Evolutionary conservation across 1,140 invertebrate genomes (phyloP), one percentile per base, ranked within the genome.

Genomic region (Diabrotica undecimpunctata): DNA sequence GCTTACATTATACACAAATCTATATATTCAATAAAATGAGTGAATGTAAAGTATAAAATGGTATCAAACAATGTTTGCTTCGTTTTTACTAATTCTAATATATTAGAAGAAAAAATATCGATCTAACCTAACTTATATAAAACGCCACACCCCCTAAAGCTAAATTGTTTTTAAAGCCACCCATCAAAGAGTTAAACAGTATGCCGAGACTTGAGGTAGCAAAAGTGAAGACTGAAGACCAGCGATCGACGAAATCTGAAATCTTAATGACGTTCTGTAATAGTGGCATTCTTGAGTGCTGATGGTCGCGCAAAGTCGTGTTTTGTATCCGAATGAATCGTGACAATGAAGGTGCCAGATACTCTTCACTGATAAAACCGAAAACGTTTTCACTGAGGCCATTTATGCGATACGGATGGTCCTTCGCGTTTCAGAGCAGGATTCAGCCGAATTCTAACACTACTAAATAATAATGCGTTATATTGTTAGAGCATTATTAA

Each of bases 341-440:
- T 62, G 61, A 62, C 61, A 54, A 46, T 46, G 35, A 35, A 62
- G 61, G 61, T 62, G 61, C 53, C 61, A 62, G 61, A 62, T 62
- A 62, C 61, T 50, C 52, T 62, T 41, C 13, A 41, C 11, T 14
- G 61, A 62, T 62, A 62, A 62, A 46, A 52, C 61, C 51, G 51
- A 62, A 55, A 62, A 50, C 61, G 61, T 38, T 62, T 41, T 62
- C 61, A 38, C 14, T 54, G 52, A 54, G 36, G 61, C 35, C 61
- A 38, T 54, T 46, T 46, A 46, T 10, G 41, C 41, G 41, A 46
- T 46, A 46, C 41, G 41, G 41, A 46, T 8, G 41, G 41, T 46
- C 41, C 41, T 46, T 46, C n/a, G 25, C 25, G 25, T 25, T 46
- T 10, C 41, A 46, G 41, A 46, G 41, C 8, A 10, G 41, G n/a